Conservation (phyloP, 2,888 invertebrate species). For the Chalcis sispes region DNA sequence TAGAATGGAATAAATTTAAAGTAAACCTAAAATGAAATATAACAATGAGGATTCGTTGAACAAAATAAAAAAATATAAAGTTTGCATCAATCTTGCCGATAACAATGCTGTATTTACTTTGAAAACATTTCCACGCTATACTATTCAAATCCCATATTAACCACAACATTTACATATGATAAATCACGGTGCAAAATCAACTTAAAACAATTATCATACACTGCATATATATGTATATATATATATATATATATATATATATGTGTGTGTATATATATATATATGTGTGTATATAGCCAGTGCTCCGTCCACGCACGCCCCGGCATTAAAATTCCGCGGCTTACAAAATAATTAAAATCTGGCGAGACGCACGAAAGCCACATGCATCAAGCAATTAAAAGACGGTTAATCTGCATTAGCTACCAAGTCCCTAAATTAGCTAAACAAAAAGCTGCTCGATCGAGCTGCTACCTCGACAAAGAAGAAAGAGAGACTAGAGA, state of each 20-base stretch:
- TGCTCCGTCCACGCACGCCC: neutral
- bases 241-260: no score
- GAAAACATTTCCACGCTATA: neutral
- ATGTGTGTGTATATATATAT: no score
- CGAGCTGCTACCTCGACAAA: neutral
- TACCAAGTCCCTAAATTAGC: slow-evolving; percentile 25
- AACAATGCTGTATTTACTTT: neutral
- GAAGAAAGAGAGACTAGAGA: neutral
- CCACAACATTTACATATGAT: neutral
- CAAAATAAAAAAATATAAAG: no score
- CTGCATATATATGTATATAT: no score
- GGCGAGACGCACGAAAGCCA: neutral
- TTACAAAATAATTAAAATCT: slow-evolving; percentile 6
- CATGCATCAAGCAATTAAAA: slow-evolving; percentile 53
- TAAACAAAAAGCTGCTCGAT: slow-evolving; percentile 47
- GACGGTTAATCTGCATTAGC: slow-evolving; percentile 46
- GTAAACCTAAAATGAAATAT: no score
- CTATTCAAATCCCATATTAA: neutral
- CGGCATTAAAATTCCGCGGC: neutral
- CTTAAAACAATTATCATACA: slow-evolving; percentile 19
- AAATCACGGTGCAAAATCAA: slow-evolving; percentile 3
- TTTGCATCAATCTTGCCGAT: no score
- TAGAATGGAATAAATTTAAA: no score
- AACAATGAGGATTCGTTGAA: no score
- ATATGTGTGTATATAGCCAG: neutral